Percentiles rank a stretch among this genome's conserved stretches.
These are phyloP conservation scores for Hippolais icterina DNA, from an alignment of 2,113 vertebrate species.

Conservation along the genomic window DNA sequence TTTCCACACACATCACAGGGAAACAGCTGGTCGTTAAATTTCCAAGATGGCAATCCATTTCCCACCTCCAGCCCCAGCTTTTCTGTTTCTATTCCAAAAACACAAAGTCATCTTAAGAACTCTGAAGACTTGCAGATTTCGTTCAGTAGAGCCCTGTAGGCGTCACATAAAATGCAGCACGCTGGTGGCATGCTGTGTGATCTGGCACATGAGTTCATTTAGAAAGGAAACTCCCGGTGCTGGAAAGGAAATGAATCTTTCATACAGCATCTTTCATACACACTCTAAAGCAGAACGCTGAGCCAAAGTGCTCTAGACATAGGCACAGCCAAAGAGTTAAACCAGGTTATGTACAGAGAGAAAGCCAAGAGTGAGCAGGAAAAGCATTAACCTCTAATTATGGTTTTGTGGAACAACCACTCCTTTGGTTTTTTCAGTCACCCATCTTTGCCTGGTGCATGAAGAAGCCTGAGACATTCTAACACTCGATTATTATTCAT, in stretches of 20 bases:
- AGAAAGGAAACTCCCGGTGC: neutral
- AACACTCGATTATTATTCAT: neutral
- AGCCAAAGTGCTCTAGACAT: neutral
- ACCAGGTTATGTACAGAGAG: neutral
- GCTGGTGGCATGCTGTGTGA: neutral
- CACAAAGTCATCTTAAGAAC: constrained; percentile 8
- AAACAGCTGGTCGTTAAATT: constrained; percentile 92
- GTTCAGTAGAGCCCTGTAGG: neutral
- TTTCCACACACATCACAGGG: constrained; percentile 95
- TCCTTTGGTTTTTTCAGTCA: neutral
- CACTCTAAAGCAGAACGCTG: neutral
- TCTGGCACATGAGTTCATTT: neutral
- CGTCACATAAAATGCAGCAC: neutral
- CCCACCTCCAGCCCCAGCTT: constrained; percentile 85
- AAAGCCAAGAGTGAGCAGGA: neutral
- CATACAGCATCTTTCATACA: neutral
- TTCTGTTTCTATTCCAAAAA: constrained; percentile 81
- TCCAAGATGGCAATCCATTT: constrained; percentile 89
- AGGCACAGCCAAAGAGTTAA: neutral
- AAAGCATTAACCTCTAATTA: neutral
- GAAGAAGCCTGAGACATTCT: neutral
- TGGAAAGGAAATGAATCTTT: neutral
- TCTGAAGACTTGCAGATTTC: neutral
- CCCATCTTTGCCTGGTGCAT: neutral
- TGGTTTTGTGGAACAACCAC: neutral